These are phyloP conservation scores for Synanthedon vespiformis DNA, from an alignment of 2,888 invertebrate genomes.

Conservation along the genomic window DNA sequence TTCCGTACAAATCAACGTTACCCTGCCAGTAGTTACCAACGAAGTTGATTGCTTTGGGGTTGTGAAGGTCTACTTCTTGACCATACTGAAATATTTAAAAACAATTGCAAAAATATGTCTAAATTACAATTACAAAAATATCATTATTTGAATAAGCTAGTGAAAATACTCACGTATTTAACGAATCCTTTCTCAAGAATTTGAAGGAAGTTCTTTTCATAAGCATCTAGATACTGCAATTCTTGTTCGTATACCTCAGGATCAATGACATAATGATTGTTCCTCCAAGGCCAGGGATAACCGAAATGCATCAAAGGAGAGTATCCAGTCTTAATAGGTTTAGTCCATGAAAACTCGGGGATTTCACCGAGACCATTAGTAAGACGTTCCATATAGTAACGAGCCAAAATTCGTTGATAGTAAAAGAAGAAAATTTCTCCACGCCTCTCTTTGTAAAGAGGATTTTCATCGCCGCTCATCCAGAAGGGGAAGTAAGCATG, in stretches of 20 bases:
- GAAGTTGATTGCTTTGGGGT: slow-evolving; percentile 60
- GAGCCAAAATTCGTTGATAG: slow-evolving; percentile 76
- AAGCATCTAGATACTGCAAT: slow-evolving; percentile 69
- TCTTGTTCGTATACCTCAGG: slow-evolving; percentile 56
- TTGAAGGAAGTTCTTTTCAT: slow-evolving; percentile 66
- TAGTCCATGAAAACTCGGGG: slow-evolving; percentile 71
- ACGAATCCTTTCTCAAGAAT: slow-evolving; percentile 67
- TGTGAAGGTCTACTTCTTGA: slow-evolving; percentile 37
- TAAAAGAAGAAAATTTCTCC: slow-evolving; percentile 76
- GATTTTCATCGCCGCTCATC: slow-evolving; percentile 65
- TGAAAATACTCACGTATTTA: slow-evolving; percentile 66
- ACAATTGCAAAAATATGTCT: background rate
- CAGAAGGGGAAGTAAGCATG: slow-evolving; percentile 74
- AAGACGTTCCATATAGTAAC: slow-evolving; percentile 76
- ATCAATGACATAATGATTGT: slow-evolving; percentile 71
- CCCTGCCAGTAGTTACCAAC: slow-evolving; percentile 70
- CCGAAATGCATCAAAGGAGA: slow-evolving; percentile 22
- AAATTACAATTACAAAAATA: background rate
- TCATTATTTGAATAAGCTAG: background rate
- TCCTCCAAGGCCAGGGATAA: slow-evolving; percentile 69
- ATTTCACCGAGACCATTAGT: slow-evolving; percentile 71
- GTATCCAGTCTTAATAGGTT: slow-evolving; percentile 60
- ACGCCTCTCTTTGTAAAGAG: slow-evolving; percentile 64
- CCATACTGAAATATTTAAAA: slow-evolving; percentile 29
- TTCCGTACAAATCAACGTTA: slow-evolving; percentile 58